These are phyloP conservation scores for Sandelia bainsii DNA, from an alignment of 2,797 vertebrate species.

Conservation along the genomic window DNA sequence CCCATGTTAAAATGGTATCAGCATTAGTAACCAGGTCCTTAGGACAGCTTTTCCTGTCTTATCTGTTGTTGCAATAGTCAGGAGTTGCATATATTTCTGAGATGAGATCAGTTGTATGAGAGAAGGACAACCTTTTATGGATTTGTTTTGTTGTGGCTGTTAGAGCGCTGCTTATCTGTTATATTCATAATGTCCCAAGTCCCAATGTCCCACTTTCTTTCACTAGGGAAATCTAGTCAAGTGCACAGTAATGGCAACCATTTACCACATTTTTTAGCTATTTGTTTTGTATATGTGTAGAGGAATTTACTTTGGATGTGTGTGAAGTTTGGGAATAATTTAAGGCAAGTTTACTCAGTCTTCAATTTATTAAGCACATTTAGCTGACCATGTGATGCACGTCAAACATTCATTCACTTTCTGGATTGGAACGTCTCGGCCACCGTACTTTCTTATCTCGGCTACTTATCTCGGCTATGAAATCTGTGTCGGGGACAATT, in stretches of 20 bases:
- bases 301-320: background rate
- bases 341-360: background rate
- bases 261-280: background rate
- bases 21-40: conserved; percentile 25
- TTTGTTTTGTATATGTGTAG: background rate
- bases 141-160: conserved; percentile 6
- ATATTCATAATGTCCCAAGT: background rate
- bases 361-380: background rate
- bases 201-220: too few relatives aligned
- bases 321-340: background rate
- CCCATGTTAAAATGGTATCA: conserved; percentile 38
- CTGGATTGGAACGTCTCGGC: too few relatives aligned
- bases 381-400: too few relatives aligned
- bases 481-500: too few relatives aligned
- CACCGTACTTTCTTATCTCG: too few relatives aligned
- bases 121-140: background rate
- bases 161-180: background rate
- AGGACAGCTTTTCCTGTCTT: conserved; percentile 16
- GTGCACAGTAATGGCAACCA: background rate
- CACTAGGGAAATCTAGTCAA: background rate
- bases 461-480: too few relatives aligned
- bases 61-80: background rate
- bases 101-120: conserved; percentile 6
- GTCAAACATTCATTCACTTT: too few relatives aligned
- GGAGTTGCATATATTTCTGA: conserved; percentile 10